Evolutionary conservation across 2,113 vertebrate species (phyloP).

Genomic region (Cnemophilus loriae): DNA sequence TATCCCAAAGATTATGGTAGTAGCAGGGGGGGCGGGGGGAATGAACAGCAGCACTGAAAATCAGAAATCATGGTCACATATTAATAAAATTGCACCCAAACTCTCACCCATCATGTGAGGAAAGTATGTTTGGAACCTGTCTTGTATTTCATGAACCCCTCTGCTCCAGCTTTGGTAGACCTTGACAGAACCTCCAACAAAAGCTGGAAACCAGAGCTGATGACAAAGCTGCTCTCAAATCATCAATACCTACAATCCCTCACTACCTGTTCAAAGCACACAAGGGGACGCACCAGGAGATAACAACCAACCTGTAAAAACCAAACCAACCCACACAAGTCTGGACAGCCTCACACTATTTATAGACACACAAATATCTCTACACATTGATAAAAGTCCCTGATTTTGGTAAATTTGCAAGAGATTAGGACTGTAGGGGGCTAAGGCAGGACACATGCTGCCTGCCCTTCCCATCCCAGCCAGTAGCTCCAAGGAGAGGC

Average conservation of each 20-base stretch:
- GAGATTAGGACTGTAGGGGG: neutral
- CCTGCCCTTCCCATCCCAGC: neutral
- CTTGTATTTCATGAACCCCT: neutral
- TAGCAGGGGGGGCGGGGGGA: neutral
- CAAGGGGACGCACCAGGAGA: neutral
- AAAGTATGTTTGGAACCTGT: neutral
- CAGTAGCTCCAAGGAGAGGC: neutral
- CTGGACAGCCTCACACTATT: neutral
- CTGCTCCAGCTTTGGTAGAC: neutral
- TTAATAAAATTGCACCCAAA: neutral
- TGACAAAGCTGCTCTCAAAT: neutral
- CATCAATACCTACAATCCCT: neutral
- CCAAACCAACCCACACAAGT: neutral
- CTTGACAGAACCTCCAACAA: neutral
- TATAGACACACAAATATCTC: neutral
- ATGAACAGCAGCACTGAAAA: neutral
- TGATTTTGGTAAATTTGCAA: neutral
- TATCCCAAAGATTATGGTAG: neutral
- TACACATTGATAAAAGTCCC: neutral
- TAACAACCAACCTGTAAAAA: neutral
- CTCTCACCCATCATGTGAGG: neutral
- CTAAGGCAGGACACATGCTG: neutral
- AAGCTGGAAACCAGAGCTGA: neutral
- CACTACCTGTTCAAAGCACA: neutral
- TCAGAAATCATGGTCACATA: accelerated